Conservation (phyloP, 2,888 invertebrate species). For the Andrena minutula region DNA sequence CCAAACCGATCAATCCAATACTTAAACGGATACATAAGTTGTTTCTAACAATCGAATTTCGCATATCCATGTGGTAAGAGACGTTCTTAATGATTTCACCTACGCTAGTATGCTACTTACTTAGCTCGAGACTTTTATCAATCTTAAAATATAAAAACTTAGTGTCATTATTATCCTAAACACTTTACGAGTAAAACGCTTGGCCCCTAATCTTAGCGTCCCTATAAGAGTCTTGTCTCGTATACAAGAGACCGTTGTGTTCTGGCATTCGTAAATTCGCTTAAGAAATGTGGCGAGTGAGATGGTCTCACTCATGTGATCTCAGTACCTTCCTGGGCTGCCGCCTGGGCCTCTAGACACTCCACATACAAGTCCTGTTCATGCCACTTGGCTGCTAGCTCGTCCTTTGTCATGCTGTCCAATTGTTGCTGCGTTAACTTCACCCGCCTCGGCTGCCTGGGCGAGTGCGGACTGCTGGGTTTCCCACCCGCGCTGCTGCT, state of each 20-base stretch:
- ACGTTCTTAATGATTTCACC: conserved; percentile 41
- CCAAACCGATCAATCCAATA: conserved; percentile 35
- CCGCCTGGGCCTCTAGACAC: conserved; percentile 90
- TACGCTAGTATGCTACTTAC: conserved; percentile 47
- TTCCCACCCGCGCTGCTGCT: conserved; percentile 68
- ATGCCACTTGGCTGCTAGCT: conserved; percentile 90
- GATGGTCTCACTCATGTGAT: conserved; percentile 80
- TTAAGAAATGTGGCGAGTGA: conserved; percentile 80
- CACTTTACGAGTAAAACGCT: conserved; percentile 65
- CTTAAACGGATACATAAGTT: conserved; percentile 44
- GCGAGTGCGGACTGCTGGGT: conserved; percentile 86
- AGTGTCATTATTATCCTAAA: conserved; percentile 64
- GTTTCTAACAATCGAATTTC: conserved; percentile 48
- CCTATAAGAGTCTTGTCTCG: conserved; percentile 77
- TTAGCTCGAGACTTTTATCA: conserved; percentile 43
- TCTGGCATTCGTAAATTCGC: conserved; percentile 75
- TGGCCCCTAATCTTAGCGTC: conserved; percentile 75
- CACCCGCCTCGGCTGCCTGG: conserved; percentile 86
- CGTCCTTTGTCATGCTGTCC: conserved; percentile 88
- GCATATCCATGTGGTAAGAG: conserved; percentile 39
- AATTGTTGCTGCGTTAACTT: conserved; percentile 89
- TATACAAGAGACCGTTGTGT: conserved; percentile 69
- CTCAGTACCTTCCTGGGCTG: conserved; percentile 92
- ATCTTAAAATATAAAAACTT: conserved; percentile 61
- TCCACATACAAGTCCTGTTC: conserved; percentile 92